Evolutionary conservation across 2,888 invertebrate species (phyloP).

Genomic region (Seira musarum): DNA sequence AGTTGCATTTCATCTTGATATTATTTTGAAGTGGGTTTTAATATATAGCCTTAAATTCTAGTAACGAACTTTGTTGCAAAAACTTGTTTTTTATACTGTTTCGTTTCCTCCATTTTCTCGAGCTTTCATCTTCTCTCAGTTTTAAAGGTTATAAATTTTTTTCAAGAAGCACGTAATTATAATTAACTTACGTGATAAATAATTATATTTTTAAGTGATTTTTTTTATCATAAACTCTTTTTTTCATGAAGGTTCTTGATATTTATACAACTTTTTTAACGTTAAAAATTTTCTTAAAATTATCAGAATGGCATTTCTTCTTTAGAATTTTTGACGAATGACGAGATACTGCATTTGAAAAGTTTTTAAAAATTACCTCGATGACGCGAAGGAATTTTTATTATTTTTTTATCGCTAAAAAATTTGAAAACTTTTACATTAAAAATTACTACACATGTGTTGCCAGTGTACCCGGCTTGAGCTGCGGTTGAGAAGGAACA

Average conservation of each 20-base stretch:
- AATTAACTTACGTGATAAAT: slow-evolving; percentile 10
- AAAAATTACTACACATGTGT: slow-evolving; percentile 77
- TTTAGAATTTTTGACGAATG: not conserved
- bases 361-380: slow-evolving; percentile 14
- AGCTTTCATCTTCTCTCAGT: not conserved
- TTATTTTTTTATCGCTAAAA: not conserved
- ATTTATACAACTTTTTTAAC: no score
- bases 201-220: not conserved
- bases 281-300: no score
- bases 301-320: not conserved
- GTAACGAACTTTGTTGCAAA: slow-evolving; percentile 26
- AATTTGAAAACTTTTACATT: slow-evolving; percentile 9
- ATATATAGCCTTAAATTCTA: not conserved
- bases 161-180: no score
- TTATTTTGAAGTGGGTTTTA: not conserved
- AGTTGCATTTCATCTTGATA: slow-evolving; percentile 38
- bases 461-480: slow-evolving; percentile 79
- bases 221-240: no score
- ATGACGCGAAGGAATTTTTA: no score
- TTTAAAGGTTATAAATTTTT: not conserved
- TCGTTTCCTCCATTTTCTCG: slow-evolving; percentile 17
- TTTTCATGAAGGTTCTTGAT: no score
- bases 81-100: slow-evolving; percentile 26
- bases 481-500: slow-evolving; percentile 75
- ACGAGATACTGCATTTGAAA: slow-evolving; percentile 19